Conservation (phyloP, 30 jellyfish, hydroid and myxozoan species). For the Morbakka virulenta region DNA sequence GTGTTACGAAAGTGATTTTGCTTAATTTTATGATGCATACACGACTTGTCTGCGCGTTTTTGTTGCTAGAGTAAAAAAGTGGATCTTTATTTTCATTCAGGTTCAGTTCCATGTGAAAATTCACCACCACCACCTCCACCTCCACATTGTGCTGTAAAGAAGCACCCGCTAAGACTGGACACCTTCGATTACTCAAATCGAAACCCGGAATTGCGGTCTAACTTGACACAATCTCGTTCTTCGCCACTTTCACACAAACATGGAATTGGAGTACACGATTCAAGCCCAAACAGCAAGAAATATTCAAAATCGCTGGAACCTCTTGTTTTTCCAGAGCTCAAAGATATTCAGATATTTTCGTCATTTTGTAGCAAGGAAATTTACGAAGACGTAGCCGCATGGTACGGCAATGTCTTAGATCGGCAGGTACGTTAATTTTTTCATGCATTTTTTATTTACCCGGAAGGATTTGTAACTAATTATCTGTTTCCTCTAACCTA, state of each 20-base stretch:
- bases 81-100: too few relatives aligned
- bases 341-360: conserved; percentile 50
- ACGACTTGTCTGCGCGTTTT: too few relatives aligned
- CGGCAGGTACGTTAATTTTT: conserved; percentile 64
- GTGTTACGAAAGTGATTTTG: too few relatives aligned
- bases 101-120: conserved; percentile 41
- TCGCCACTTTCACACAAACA: not conserved
- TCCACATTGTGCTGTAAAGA: conserved; percentile 21
- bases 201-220: not conserved
- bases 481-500: too few relatives aligned
- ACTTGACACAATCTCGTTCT: not conserved
- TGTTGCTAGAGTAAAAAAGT: too few relatives aligned
- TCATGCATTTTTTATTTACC: too few relatives aligned
- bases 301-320: not conserved
- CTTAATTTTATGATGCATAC: too few relatives aligned
- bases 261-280: not conserved
- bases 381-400: conserved; percentile 66
- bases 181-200: not conserved
- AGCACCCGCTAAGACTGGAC: not conserved
- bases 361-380: conserved; percentile 55
- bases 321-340: conserved; percentile 28
- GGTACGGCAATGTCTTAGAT: conserved; percentile 83
- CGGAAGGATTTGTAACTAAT: too few relatives aligned
- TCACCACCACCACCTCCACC: conserved; percentile 76
- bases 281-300: not conserved